These are phyloP conservation scores for Dunckerocampus dactyliophorus DNA, from an alignment of 2,113 vertebrate genomes.

Conservation along the genomic window DNA sequence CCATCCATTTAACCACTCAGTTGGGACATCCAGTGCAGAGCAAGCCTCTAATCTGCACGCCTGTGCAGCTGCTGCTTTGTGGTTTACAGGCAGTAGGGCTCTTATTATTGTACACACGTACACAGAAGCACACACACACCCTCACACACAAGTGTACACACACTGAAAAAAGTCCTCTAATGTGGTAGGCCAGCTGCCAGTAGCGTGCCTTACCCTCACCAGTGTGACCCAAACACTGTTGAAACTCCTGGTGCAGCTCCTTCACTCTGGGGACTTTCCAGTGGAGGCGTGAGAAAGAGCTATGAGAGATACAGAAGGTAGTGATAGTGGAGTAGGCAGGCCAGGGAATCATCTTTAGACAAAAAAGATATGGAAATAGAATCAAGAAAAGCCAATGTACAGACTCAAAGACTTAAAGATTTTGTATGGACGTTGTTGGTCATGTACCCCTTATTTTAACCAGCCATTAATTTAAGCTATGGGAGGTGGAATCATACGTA, in stretches of 20 bases:
- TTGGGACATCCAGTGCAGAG: slow-evolving; percentile 61
- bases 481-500: no score
- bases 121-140: slow-evolving; percentile 32
- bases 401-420: no score
- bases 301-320: neutral
- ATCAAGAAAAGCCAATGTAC: slow-evolving; percentile 8
- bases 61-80: slow-evolving; percentile 73
- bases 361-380: slow-evolving; percentile 12
- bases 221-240: slow-evolving; percentile 60
- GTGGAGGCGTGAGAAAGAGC: slow-evolving; percentile 27
- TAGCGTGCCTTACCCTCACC: slow-evolving; percentile 72
- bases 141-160: slow-evolving; percentile 26
- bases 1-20: slow-evolving; percentile 57
- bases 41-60: slow-evolving; percentile 75
- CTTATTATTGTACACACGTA: slow-evolving; percentile 73
- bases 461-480: no score
- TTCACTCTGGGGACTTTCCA: slow-evolving; percentile 73
- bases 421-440: no score
- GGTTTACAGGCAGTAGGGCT: slow-evolving; percentile 71
- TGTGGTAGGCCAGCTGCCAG: slow-evolving; percentile 79
- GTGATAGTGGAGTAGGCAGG: neutral
- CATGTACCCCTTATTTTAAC: no score
- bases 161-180: slow-evolving; percentile 64
- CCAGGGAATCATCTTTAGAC: neutral
- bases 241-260: slow-evolving; percentile 51